These are phyloP conservation scores for Synergus umbraculus DNA, from an alignment of 2,888 invertebrate genomes.

Conservation along the genomic window DNA sequence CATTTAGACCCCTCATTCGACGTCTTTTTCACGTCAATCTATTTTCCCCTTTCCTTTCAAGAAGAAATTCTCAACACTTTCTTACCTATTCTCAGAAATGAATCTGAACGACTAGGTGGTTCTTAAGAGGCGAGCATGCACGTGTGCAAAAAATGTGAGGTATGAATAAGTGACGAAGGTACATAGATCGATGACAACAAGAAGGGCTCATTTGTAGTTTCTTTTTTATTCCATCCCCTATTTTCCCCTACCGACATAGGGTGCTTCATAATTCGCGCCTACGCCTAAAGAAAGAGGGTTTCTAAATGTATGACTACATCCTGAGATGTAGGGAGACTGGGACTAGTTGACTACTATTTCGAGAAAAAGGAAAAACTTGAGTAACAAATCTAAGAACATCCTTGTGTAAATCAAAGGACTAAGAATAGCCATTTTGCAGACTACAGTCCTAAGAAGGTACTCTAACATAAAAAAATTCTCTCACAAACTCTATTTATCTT, in stretches of 20 bases:
- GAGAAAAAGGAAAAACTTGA: background rate
- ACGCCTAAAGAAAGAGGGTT: constrained; percentile 12
- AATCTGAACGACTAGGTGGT: background rate
- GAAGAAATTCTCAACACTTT: background rate
- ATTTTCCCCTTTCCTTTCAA: background rate
- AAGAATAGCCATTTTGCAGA: constrained; percentile 2
- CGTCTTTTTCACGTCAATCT: background rate
- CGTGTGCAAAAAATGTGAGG: background rate
- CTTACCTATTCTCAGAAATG: background rate
- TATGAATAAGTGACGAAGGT: background rate
- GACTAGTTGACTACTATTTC: background rate
- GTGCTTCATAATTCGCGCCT: constrained; percentile 5
- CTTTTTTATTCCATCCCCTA: background rate
- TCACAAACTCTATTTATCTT: background rate
- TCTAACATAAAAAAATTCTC: background rate
- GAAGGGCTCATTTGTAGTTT: background rate
- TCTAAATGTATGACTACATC: constrained; percentile 23
- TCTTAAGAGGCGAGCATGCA: background rate
- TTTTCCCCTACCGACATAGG: background rate
- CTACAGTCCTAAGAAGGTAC: background rate
- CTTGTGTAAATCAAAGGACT: constrained; percentile 18
- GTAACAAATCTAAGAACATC: constrained; percentile 10
- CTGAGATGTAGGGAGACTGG: background rate
- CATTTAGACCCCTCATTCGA: background rate
- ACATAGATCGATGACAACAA: constrained; percentile 1